Evolutionary conservation across 2,888 invertebrate species (phyloP), one percentile per base, ranked within the genome.

Genomic region (Acrobasis consociella): DNA sequence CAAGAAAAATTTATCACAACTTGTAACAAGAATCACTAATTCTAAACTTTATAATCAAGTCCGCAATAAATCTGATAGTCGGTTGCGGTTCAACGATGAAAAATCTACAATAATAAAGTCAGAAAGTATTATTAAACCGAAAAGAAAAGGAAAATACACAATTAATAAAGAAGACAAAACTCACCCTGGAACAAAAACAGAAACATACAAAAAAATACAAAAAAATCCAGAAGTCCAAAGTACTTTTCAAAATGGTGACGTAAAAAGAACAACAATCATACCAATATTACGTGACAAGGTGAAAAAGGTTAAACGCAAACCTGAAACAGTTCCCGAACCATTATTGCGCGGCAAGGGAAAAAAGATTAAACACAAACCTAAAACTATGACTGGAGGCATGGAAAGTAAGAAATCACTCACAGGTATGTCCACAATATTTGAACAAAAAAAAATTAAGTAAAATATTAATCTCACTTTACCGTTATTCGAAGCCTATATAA

Each of bases 61-160:
- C n/a, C n/a, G 58, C 31, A 64, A 63, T 37, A 62, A 56, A 59
- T 66, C 68, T 31, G 64, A 65, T 53, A 62, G 59, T 49, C 50
- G 16, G 49, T 15, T 10, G 22, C 49, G 22, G 22, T 22, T 22
- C 56, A 55, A 55, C 10, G n/a, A 42, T 46, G 42, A 56, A 22
- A 17, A 42, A 10, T 16, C 16, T 15, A 15, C 55, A 5, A 55
- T 9, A 10, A 39, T 55, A 39, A 38, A 16, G 16, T 39, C 55
- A 39, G 55, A 55, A 39, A 39, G 10, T 38, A n/a, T 55, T 17
- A 15, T 39, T 38, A 9, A 16, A 55, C 55, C 55, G 16, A 38
- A 55, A 38, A 38, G 9, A 55, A 55, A 39, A 39, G 16, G 16
- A 39, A 55, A 55, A 55, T 55, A 39, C 10, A n/a, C 5, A 2